Evolutionary conservation across 2,797 vertebrate genomes (phyloP).

Genomic region (Rhincodon typus): DNA sequence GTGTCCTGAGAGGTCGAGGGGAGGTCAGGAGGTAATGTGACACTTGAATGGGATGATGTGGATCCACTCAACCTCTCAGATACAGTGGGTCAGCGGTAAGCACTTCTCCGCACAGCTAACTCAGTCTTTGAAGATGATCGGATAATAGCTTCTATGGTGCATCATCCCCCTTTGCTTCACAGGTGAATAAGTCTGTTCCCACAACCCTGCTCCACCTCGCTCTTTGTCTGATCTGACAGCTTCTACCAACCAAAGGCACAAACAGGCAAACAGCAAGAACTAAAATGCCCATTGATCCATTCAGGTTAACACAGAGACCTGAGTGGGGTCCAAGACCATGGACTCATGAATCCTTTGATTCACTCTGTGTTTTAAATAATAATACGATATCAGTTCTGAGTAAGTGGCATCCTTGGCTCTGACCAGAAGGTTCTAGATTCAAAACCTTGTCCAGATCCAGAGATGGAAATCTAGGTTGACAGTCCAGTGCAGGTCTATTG

Average conservation of each 20-base stretch:
- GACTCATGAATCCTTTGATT: not conserved
- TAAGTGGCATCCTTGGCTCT: not conserved
- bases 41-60: conserved; percentile 24
- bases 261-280: not conserved
- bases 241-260: not conserved
- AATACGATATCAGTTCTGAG: not conserved
- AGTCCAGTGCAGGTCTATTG: not conserved
- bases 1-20: conserved; percentile 16
- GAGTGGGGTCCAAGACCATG: not conserved
- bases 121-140: conserved; percentile 27
- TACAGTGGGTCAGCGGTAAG: conserved; percentile 10
- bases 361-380: not conserved
- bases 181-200: conserved; percentile 12
- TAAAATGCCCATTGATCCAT: not conserved
- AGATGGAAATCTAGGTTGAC: not conserved
- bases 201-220: conserved; percentile 16
- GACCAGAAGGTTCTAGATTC: not conserved
- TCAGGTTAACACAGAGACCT: not conserved
- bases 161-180: conserved; percentile 19
- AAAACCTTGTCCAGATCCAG: not conserved
- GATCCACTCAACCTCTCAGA: conserved; percentile 23
- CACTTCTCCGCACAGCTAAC: not conserved
- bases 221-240: not conserved
- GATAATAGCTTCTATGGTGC: conserved; percentile 1
- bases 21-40: conserved; percentile 31